Percentiles rank a stretch among this genome's conserved stretches.
Conservation (phyloP, 2,888 invertebrate species). For the Oscheius sp. region DNA sequence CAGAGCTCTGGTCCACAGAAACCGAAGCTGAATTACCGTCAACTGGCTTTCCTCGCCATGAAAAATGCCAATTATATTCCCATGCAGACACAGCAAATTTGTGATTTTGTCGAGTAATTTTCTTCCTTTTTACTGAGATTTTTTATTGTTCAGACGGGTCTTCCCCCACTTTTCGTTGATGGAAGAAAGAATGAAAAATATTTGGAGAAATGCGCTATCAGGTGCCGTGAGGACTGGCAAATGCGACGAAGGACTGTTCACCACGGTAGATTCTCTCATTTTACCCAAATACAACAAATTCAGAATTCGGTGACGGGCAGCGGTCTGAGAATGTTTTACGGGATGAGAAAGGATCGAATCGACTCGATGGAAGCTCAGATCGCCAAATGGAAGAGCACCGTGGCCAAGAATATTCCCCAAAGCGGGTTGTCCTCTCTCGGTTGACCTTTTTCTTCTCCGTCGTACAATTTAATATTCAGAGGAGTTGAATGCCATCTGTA, state of each 20-base stretch:
- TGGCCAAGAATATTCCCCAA: too few species aligned
- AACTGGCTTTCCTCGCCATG: constrained; percentile 23
- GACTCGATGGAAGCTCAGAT: constrained; percentile 13
- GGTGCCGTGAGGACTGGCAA: constrained; percentile 24
- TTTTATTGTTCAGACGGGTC: background rate
- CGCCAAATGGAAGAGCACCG: constrained; percentile 3
- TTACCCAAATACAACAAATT: background rate
- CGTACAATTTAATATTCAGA: background rate
- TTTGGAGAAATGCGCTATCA: constrained; percentile 22
- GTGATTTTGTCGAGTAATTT: constrained; percentile 25
- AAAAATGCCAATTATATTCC: constrained; percentile 32
- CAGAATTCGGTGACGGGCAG: constrained; percentile 23
- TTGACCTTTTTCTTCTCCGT: background rate
- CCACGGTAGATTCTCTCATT: constrained; percentile 2
- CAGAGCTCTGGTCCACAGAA: background rate
- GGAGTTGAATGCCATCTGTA: constrained; percentile 10
- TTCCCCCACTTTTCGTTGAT: constrained; percentile 11
- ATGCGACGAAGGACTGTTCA: constrained; percentile 28
- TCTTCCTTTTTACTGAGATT: background rate
- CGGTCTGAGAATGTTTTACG: constrained; percentile 26
- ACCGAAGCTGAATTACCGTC: constrained; percentile 26
- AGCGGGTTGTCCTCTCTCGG: constrained; percentile 3
- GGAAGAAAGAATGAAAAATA: background rate
- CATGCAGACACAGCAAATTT: constrained; percentile 26
- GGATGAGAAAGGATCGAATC: constrained; percentile 19